A percentile compares a stretch with the other conserved stretches of the same genome.
phyloP scores from a whole-genome alignment of 2,888 invertebrate genomes.

The Xestobium rufovillosum region DNA sequence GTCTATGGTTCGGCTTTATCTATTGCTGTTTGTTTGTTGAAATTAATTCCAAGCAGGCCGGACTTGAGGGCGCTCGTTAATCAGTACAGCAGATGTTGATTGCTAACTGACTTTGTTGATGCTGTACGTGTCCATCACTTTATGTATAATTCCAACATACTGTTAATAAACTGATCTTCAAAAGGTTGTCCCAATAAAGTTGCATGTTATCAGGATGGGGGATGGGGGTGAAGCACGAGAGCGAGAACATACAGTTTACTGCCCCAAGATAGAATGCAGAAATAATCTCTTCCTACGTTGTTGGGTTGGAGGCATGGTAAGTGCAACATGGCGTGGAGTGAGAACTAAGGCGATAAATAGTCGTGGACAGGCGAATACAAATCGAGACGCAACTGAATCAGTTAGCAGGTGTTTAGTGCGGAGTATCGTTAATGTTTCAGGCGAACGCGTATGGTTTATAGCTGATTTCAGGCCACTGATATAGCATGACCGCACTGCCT shows the following conservation, averaged over 20 bases:
- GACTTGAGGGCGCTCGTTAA: slow-evolving; percentile 38
- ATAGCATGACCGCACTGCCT: slow-evolving; percentile 14
- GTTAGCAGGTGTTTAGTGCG: slow-evolving; percentile 32
- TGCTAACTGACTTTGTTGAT: no score
- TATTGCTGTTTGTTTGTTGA: slow-evolving; percentile 41
- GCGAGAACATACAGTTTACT: no score
- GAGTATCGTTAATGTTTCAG: slow-evolving; percentile 25
- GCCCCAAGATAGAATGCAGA: no score
- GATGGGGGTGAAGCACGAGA: no score
- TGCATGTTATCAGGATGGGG: no score
- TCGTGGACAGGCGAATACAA: slow-evolving; percentile 30
- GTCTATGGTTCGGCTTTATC: slow-evolving; percentile 37
- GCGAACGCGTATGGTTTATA: slow-evolving; percentile 25
- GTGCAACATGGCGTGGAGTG: no score
- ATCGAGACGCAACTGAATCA: slow-evolving; percentile 32
- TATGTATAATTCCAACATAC: no score
- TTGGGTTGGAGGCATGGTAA: no score
- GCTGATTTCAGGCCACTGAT: slow-evolving; percentile 22
- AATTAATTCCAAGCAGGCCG: slow-evolving; percentile 40
- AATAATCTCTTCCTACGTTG: no score
- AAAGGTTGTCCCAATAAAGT: no score
- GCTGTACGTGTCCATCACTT: no score
- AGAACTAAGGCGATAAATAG: slow-evolving; percentile 33
- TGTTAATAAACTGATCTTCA: no score
- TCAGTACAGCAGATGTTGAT: slow-evolving; percentile 33